A percentile compares a stretch with the other conserved stretches of the same genome.
Conservation (phyloP, 2,113 vertebrate genomes). For the Paradisaea rubra region DNA sequence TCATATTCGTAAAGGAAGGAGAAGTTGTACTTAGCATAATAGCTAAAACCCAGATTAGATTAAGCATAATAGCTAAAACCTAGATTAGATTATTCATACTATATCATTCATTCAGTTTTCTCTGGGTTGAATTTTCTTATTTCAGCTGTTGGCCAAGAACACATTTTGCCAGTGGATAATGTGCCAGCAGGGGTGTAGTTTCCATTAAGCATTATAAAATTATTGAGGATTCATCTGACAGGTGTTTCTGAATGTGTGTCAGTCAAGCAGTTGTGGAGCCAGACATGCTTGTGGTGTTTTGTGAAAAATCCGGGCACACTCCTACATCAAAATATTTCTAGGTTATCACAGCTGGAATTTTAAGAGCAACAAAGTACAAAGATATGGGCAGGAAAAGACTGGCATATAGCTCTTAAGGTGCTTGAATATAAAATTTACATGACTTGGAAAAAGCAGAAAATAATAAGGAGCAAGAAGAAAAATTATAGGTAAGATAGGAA, state of each 20-base stretch:
- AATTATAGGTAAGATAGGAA: background rate
- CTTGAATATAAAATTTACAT: background rate
- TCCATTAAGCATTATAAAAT: background rate
- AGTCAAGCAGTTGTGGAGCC: background rate
- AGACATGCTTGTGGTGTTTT: background rate
- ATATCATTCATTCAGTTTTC: background rate
- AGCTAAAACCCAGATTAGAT: background rate
- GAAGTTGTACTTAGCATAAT: background rate
- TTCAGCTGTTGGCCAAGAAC: background rate
- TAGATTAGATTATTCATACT: background rate
- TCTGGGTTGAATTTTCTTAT: background rate
- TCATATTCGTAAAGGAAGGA: background rate
- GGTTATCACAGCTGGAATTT: background rate
- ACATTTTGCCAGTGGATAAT: background rate
- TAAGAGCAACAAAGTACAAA: background rate
- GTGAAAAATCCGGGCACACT: background rate
- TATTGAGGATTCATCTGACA: background rate
- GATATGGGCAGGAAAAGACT: background rate
- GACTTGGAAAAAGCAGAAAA: background rate
- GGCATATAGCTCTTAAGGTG: background rate
- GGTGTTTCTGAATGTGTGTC: background rate
- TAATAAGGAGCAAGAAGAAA: background rate
- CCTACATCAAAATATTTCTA: background rate
- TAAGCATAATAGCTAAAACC: background rate
- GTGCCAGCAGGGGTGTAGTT: background rate